Evolutionary conservation across 2,113 vertebrate genomes (phyloP).

Genomic region (Periophthalmus modestus): DNA sequence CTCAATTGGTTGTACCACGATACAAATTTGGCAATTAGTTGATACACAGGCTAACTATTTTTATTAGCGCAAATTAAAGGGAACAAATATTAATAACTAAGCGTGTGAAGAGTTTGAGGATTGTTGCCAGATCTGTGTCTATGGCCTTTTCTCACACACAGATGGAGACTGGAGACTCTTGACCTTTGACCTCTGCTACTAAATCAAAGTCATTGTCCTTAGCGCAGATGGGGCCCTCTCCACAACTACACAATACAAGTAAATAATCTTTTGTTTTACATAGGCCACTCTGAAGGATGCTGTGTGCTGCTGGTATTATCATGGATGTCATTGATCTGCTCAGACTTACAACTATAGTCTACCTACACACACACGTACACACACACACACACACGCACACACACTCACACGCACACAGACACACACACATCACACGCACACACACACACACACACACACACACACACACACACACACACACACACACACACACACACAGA

Average conservation of each 20-base stretch:
- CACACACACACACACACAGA: too few relatives aligned
- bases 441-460: too few relatives aligned
- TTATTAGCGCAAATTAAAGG: too few relatives aligned
- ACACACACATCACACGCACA: too few relatives aligned
- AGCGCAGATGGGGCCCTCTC: conserved; percentile 57
- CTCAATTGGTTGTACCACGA: too few relatives aligned
- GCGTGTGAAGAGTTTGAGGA: conserved; percentile 8
- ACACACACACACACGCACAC: too few relatives aligned
- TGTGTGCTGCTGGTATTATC: not conserved
- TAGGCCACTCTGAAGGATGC: not conserved
- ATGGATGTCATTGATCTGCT: not conserved
- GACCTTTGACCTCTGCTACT: conserved; percentile 68
- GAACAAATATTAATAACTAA: not conserved
- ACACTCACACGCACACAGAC: too few relatives aligned
- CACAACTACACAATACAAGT: conserved; percentile 14
- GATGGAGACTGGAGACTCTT: conserved; percentile 72
- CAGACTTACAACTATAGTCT: not conserved
- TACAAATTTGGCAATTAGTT: too few relatives aligned
- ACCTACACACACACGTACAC: not conserved
- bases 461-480: too few relatives aligned
- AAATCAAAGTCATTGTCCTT: conserved; percentile 65
- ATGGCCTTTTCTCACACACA: conserved; percentile 73
- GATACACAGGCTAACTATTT: too few relatives aligned
- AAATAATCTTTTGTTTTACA: not conserved
- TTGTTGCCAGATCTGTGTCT: conserved; percentile 51